Conservation (phyloP, 2,797 vertebrate genomes). For the Cichlasoma orientale region DNA sequence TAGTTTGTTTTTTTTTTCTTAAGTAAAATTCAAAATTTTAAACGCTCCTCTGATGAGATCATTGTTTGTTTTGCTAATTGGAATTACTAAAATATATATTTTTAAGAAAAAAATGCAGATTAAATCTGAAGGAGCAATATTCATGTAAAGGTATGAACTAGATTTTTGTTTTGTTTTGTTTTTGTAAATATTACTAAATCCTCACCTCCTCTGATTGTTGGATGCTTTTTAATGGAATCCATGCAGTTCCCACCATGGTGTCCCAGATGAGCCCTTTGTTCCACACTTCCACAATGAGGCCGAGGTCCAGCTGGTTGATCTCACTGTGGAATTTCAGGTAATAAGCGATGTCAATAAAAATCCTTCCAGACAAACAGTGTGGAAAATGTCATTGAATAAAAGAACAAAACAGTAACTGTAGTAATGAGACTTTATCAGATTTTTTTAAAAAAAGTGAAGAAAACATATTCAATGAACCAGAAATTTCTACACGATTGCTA, state of each 20-base stretch:
- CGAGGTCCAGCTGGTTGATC: constrained; percentile 94
- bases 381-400: constrained; percentile 9
- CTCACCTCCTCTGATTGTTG: constrained; percentile 93
- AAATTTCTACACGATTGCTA: constrained; percentile 31
- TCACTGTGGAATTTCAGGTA: constrained; percentile 80
- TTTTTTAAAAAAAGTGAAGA: not conserved
- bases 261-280: constrained; percentile 99
- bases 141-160: not conserved
- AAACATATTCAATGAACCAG: not conserved
- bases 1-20: not conserved
- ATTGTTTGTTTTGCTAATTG: not conserved
- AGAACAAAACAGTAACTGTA: not conserved
- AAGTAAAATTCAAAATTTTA: not conserved
- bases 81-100: not conserved
- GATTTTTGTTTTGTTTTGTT: not conserved
- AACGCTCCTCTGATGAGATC: not conserved
- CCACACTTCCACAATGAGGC: constrained; percentile 97
- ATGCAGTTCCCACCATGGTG: constrained; percentile 94
- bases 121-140: not conserved
- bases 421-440: not conserved
- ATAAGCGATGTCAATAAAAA: not conserved
- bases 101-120: not conserved
- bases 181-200: not conserved
- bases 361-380: not conserved
- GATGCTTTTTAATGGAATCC: constrained; percentile 92